Base-by-base conservation (phyloP, 2,888 invertebrate genomes). In the Lucinisca nassula region DNA sequence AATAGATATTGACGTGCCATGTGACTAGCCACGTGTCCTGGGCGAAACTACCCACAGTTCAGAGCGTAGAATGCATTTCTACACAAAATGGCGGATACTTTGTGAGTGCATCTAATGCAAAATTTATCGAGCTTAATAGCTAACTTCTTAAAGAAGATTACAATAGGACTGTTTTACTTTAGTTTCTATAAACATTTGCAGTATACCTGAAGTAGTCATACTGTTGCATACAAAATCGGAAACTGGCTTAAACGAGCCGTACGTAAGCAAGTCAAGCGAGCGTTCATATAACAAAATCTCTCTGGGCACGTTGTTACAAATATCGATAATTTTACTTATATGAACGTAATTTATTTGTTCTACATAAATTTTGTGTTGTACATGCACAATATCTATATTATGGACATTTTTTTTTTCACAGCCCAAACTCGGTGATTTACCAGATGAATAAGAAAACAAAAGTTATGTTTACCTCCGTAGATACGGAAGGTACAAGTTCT, bases 21-120 rank as follows among this genome's bases (percentile, higher is more conserved):
- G 88, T 90, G 90, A 90, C 84, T 51, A 86, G 88, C 86, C 90
- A 90, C 90, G 90, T 90, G 90, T 90, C 86, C 85, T 78, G 82
- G 85, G 88, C 81, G 87, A 90, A 88, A 67, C 51, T 89, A 87
- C 90, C 90, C 90, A 90, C 37, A 90, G 55, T 86, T 55, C 90
- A 74, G 70, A 74, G 90, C 84, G 85, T 37, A 86, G 49, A 82
- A 88, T 88, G 85, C 87, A 61, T 85, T 85, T 92, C 92, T 91
- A 82, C 82, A 84, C 93, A 94, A 94, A 92, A 94, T 94, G 94
- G 94, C 94, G 93, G 94, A 94, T 89, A 89, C 89, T 91, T 91
- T 92, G 94, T 94, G 94, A 94, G 94, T 94, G 87, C 80, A 84
- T 82, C 61, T 79, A 88, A 80, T 83, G 82, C 58, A 87, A 82